Conservation (phyloP, 2,888 invertebrate species). For the Chalcis sispes region DNA sequence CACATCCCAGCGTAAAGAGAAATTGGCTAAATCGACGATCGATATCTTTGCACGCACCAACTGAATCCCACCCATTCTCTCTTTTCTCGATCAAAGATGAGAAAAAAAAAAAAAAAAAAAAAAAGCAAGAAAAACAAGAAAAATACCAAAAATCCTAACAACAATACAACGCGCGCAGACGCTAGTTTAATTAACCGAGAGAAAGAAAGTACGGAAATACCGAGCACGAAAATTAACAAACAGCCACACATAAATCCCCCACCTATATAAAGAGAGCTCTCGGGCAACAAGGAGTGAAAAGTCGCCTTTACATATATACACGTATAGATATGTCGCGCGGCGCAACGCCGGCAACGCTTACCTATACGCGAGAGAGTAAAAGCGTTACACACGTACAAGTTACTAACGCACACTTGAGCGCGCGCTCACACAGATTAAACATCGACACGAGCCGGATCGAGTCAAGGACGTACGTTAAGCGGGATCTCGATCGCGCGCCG, state of each 20-base stretch:
- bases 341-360: slow-evolving; percentile 34
- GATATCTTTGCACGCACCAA: too few species aligned
- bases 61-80: too few species aligned
- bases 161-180: too few species aligned
- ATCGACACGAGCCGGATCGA: slow-evolving; percentile 55
- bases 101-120: neutral
- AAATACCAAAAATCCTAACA: too few species aligned
- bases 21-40: slow-evolving; percentile 36
- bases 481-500: slow-evolving; percentile 66
- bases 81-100: too few species aligned
- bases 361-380: slow-evolving; percentile 64
- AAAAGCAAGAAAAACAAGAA: neutral
- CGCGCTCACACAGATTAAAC: neutral
- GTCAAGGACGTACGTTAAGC: slow-evolving; percentile 71
- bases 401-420: neutral
- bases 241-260: neutral
- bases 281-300: too few species aligned
- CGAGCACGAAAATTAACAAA: neutral
- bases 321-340: too few species aligned
- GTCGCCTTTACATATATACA: too few species aligned
- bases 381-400: slow-evolving; percentile 61
- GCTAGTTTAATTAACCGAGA: too few species aligned
- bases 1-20: slow-evolving; percentile 28
- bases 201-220: neutral
- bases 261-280: too few species aligned